Conservation (phyloP, 2,113 vertebrate genomes). For the Cichladusa arquata region DNA sequence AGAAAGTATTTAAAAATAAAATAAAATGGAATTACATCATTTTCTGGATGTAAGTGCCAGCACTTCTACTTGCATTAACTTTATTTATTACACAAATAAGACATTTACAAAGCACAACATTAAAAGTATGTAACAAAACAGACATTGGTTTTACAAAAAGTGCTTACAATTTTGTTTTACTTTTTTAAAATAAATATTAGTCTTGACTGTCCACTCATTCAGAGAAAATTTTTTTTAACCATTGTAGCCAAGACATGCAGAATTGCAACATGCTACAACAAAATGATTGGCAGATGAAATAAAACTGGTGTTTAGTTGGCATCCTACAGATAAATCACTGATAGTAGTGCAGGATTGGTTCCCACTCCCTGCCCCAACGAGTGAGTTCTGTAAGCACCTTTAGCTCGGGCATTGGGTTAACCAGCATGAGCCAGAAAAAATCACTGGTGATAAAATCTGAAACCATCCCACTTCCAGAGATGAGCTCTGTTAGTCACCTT, state of each 20-base stretch:
- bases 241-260: slow-evolving; percentile 83
- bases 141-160: slow-evolving; percentile 90
- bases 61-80: slow-evolving; percentile 82
- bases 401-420: not conserved
- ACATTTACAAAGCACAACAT: slow-evolving; percentile 92
- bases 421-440: slow-evolving; percentile 16
- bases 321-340: slow-evolving; percentile 16
- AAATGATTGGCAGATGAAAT: slow-evolving; percentile 69
- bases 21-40: slow-evolving; percentile 70
- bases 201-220: slow-evolving; percentile 77
- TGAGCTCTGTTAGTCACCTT: not conserved
- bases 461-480: slow-evolving; percentile 1
- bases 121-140: slow-evolving; percentile 93
- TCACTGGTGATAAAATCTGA: not conserved
- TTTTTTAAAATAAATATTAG: slow-evolving; percentile 98
- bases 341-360: slow-evolving; percentile 10
- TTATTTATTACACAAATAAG: slow-evolving; percentile 95
- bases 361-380: slow-evolving; percentile 16
- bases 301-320: slow-evolving; percentile 66
- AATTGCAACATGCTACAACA: slow-evolving; percentile 83
- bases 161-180: slow-evolving; percentile 89
- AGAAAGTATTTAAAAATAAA: slow-evolving; percentile 69
- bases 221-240: slow-evolving; percentile 77
- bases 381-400: slow-evolving; percentile 58
- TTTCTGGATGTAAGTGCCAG: slow-evolving; percentile 78